Conservation (phyloP, 2,888 invertebrate genomes). For the Lochmaea capreae region DNA sequence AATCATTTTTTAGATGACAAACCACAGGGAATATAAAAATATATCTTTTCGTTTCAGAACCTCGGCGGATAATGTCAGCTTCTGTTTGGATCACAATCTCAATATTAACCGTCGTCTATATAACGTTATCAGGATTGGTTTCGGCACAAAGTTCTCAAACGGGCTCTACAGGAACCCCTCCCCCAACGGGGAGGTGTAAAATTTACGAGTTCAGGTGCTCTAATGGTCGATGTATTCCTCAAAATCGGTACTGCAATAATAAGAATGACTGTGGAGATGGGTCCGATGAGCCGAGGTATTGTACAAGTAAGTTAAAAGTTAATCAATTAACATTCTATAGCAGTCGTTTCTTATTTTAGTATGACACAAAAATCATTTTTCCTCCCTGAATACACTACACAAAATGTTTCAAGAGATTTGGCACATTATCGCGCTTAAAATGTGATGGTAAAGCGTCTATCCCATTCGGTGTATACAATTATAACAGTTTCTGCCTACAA, state of each 20-base stretch:
- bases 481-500: too few relatives aligned
- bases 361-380: too few relatives aligned
- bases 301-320: slow-evolving; percentile 77
- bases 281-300: slow-evolving; percentile 83
- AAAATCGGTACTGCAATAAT: slow-evolving; percentile 83
- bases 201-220: slow-evolving; percentile 76
- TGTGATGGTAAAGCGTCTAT: too few relatives aligned
- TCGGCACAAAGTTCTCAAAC: slow-evolving; percentile 24
- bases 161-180: slow-evolving; percentile 24
- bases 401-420: too few relatives aligned
- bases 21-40: background rate
- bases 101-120: slow-evolving; percentile 36
- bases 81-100: slow-evolving; percentile 37
- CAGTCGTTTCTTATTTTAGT: too few relatives aligned
- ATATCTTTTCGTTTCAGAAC: slow-evolving; percentile 11
- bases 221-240: slow-evolving; percentile 75
- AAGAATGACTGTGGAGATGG: slow-evolving; percentile 84
- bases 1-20: too few relatives aligned
- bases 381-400: too few relatives aligned
- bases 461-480: too few relatives aligned
- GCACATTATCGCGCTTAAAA: too few relatives aligned
- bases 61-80: slow-evolving; percentile 39
- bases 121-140: slow-evolving; percentile 23
- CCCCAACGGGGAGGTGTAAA: slow-evolving; percentile 67
- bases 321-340: background rate